These are phyloP conservation scores for Atrichornis clamosus DNA, from an alignment of 2,113 vertebrate genomes.

Conservation along the genomic window DNA sequence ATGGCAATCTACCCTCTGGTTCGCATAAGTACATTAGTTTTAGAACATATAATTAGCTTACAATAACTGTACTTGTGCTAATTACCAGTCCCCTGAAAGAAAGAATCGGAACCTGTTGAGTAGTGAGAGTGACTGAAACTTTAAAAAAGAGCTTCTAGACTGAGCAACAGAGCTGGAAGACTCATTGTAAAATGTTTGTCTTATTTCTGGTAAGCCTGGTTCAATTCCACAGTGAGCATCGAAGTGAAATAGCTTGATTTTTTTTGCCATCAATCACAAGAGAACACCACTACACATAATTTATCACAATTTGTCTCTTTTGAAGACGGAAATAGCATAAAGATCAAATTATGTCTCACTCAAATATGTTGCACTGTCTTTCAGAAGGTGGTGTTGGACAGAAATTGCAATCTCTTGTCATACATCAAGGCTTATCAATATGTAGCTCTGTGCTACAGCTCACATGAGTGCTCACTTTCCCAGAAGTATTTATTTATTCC, in stretches of 20 bases:
- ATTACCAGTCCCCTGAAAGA: slow-evolving; percentile 29
- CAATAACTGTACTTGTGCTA: background rate
- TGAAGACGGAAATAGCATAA: background rate
- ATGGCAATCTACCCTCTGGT: slow-evolving; percentile 7
- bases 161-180: background rate
- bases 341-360: background rate
- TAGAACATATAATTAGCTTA: slow-evolving; percentile 20
- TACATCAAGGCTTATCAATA: background rate
- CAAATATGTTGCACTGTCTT: background rate
- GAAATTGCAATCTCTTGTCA: background rate
- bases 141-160: slow-evolving; percentile 7
- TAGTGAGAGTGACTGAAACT: slow-evolving; percentile 1
- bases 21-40: background rate
- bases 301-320: slow-evolving; percentile 2
- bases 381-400: background rate
- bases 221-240: background rate
- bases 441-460: background rate
- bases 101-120: slow-evolving; percentile 8
- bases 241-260: slow-evolving; percentile 6
- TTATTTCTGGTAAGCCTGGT: background rate
- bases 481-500: background rate
- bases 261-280: background rate
- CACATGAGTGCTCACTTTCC: background rate
- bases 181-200: background rate
- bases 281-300: background rate